Percentiles rank a stretch among this genome's conserved stretches.
Evolutionary conservation across 35 echinoderm and acorn worm species (phyloP).

Genomic region (Antedon bifida): DNA sequence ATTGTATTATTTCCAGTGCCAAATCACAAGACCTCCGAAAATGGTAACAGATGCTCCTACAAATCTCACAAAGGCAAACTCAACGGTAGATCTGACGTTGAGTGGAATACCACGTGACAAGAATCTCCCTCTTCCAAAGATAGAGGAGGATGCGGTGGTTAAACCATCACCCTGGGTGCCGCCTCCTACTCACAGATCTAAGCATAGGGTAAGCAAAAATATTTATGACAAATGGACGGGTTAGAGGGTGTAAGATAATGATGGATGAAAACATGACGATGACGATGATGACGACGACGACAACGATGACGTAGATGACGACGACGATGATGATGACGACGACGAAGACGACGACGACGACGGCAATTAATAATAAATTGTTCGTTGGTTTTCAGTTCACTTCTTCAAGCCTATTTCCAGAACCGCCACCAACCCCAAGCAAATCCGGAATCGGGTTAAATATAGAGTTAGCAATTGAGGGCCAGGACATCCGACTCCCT

Average conservation of each 20-base stretch:
- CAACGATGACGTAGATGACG: background rate
- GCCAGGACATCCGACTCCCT: constrained; percentile 6
- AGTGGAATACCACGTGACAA: too few species aligned
- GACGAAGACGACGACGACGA: background rate
- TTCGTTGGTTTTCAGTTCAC: background rate
- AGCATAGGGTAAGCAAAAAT: background rate
- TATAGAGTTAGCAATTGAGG: constrained; percentile 23
- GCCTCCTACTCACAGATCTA: background rate
- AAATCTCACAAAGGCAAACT: too few species aligned
- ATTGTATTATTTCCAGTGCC: too few species aligned
- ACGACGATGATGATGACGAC: background rate
- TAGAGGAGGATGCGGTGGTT: too few species aligned
- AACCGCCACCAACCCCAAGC: background rate
- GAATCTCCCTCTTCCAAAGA: too few species aligned
- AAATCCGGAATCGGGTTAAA: background rate
- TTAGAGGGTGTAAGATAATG: background rate
- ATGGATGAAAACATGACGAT: background rate
- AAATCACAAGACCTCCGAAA: too few species aligned
- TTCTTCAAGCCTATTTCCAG: background rate
- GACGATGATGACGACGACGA: background rate
- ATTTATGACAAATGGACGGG: too few species aligned
- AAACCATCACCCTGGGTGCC: too few species aligned
- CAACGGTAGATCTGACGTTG: too few species aligned
- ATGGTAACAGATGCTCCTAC: too few species aligned
- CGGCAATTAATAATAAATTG: background rate